Conservation (phyloP, 2,888 invertebrate genomes). For the Mythimna vitellina region DNA sequence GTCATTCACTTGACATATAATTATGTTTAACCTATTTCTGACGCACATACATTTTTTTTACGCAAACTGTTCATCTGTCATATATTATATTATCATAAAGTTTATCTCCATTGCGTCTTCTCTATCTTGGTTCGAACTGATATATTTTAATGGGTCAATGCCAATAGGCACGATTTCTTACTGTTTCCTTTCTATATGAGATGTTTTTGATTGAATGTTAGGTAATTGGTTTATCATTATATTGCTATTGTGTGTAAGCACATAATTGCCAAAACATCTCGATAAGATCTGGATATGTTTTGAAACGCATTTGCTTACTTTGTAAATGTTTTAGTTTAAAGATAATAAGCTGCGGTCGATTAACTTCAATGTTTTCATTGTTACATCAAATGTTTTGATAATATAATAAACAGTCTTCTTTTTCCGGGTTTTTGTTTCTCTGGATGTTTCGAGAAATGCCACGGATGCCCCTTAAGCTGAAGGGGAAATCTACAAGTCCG, state of each 20-base stretch:
- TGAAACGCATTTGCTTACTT: constrained; percentile 24
- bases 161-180: constrained; percentile 14
- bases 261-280: constrained; percentile 37
- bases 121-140: constrained; percentile 27
- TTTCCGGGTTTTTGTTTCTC: constrained; percentile 13
- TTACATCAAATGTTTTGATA: constrained; percentile 31
- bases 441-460: not conserved
- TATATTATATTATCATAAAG: constrained; percentile 21
- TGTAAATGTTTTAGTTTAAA: constrained; percentile 22
- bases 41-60: constrained; percentile 46
- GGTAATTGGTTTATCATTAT: constrained; percentile 14
- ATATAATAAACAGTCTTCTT: constrained; percentile 3
- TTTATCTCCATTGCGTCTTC: constrained; percentile 39
- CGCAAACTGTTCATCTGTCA: not conserved
- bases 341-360: constrained; percentile 27
- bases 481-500: too few relatives aligned
- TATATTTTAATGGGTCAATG: constrained; percentile 51
- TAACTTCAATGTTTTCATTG: constrained; percentile 32
- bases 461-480: too few relatives aligned
- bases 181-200: constrained; percentile 6
- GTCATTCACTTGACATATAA: constrained; percentile 43
- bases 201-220: constrained; percentile 12
- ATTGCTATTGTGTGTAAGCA: constrained; percentile 17
- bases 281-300: constrained; percentile 11
- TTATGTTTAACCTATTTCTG: constrained; percentile 38